These are phyloP conservation scores for Onychomys arenicola DNA, from an alignment of 2,797 vertebrate genomes.

Conservation along the genomic window DNA sequence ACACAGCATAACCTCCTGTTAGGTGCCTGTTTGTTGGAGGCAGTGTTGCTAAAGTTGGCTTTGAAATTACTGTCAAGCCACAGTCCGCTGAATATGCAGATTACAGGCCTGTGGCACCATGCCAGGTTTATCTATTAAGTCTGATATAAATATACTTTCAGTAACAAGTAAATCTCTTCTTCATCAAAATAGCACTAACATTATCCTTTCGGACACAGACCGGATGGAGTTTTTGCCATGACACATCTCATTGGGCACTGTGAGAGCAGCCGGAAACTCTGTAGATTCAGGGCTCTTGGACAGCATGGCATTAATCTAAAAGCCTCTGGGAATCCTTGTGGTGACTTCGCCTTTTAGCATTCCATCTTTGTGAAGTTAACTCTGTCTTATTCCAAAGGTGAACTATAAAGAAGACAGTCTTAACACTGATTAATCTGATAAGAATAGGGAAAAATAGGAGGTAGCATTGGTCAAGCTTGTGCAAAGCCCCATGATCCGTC, in stretches of 20 bases:
- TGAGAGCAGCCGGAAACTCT: conserved; percentile 45
- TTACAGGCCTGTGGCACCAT: not conserved
- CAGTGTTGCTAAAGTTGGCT: not conserved
- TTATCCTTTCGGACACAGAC: not conserved
- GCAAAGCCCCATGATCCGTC: not conserved
- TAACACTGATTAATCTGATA: not conserved
- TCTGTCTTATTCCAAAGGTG: not conserved
- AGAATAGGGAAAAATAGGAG: not conserved
- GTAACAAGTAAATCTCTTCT: not conserved
- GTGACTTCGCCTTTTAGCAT: not conserved
- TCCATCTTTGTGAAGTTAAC: not conserved
- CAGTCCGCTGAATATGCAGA: not conserved
- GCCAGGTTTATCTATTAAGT: not conserved
- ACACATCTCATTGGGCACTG: not conserved
- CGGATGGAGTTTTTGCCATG: no score
- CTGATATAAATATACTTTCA: not conserved
- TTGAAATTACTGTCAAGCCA: not conserved
- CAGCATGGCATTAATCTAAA: not conserved
- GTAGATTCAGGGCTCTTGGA: conserved; percentile 72
- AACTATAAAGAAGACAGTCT: not conserved
- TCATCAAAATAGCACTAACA: not conserved
- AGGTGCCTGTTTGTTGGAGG: not conserved
- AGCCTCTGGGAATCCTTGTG: not conserved
- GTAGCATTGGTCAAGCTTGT: not conserved
- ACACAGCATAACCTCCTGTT: not conserved